phyloP scores from a whole-genome alignment of 2,797 vertebrate species.

The Botia kubotai region DNA sequence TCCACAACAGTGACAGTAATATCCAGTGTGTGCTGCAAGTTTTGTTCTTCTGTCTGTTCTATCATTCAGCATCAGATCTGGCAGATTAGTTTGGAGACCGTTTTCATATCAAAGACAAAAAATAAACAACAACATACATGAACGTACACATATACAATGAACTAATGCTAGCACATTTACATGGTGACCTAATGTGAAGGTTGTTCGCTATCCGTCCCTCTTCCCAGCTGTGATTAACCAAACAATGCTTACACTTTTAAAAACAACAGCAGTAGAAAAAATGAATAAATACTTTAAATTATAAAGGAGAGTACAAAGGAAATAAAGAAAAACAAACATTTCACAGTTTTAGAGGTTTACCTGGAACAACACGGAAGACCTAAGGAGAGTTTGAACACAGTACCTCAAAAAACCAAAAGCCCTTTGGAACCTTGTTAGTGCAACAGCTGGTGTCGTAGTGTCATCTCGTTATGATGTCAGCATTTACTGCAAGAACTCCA shows the following conservation, averaged over 20 bases:
- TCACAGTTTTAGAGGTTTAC: constrained; percentile 28
- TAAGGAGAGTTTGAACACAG: background rate
- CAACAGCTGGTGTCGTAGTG: constrained; percentile 27
- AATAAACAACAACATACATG: background rate
- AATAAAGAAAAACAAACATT: background rate
- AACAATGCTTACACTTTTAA: constrained; percentile 7
- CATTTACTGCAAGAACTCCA: background rate
- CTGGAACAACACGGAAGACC: constrained; percentile 39
- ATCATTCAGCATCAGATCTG: background rate
- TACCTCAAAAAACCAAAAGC: constrained; percentile 24
- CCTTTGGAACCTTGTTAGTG: constrained; percentile 37
- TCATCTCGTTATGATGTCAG: constrained; percentile 15
- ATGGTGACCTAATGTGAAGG: constrained; percentile 10
- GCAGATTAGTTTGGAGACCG: background rate
- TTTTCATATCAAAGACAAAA: background rate
- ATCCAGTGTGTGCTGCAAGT: background rate
- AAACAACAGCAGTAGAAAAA: constrained; percentile 40
- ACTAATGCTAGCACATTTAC: background rate
- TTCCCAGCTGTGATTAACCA: constrained; percentile 20
- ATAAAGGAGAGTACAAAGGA: constrained; percentile 21
- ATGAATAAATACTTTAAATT: constrained; percentile 42
- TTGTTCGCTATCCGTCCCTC: constrained; percentile 18
- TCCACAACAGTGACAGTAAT: background rate
- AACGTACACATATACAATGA: background rate
- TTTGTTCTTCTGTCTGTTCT: background rate